phyloP scores from a whole-genome alignment of 2,797 vertebrate species.

The Oreonectes daqikongensis region DNA sequence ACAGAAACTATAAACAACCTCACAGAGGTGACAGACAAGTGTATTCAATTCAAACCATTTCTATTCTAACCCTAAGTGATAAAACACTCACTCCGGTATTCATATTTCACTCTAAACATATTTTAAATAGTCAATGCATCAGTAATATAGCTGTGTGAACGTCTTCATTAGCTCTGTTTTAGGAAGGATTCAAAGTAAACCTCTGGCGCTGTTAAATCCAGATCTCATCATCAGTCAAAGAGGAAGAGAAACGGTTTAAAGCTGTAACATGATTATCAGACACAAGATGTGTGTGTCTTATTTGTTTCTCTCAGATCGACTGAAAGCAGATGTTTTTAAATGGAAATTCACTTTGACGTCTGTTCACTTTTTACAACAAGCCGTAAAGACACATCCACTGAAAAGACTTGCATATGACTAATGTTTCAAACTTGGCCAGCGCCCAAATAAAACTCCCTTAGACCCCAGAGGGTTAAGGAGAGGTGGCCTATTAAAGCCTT shows the following conservation, averaged over 20 bases:
- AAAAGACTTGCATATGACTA: neutral
- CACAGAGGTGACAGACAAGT: neutral
- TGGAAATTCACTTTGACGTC: no score
- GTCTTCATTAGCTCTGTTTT: neutral
- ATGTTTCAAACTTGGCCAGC: neutral
- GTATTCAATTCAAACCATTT: neutral
- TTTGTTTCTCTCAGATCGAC: conserved; percentile 8
- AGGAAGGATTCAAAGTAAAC: neutral
- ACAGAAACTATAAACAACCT: neutral
- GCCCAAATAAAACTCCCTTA: no score
- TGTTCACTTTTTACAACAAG: no score
- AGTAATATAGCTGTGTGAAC: conserved; percentile 12
- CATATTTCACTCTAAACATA: neutral
- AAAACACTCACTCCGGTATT: neutral
- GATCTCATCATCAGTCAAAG: neutral
- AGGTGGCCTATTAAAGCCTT: neutral
- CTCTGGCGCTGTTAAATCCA: conserved; percentile 19
- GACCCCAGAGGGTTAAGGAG: no score
- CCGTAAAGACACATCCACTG: no score
- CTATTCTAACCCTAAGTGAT: neutral
- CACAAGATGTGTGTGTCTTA: neutral
- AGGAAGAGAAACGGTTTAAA: conserved; percentile 24
- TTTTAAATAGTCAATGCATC: conserved; percentile 5
- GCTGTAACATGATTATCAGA: conserved; percentile 10
- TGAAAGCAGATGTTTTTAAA: no score